Base-by-base conservation (phyloP, 1,140 invertebrate genomes). In the Arctopsyche grandis region DNA sequence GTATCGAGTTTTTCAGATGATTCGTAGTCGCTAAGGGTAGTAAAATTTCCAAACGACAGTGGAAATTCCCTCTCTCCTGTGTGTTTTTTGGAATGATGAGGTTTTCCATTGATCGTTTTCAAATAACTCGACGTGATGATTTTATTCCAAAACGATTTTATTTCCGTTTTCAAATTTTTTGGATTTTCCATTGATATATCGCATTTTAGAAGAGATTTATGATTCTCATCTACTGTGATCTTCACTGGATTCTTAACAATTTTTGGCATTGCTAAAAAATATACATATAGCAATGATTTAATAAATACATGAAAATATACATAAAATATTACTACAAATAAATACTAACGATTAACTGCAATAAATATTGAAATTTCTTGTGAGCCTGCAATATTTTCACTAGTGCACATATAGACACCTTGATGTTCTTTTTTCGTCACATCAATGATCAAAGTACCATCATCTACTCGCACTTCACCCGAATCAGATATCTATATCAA, bases 91-190 rank as follows among this genome's bases (percentile, higher is more conserved):
- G 81, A 79, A 66, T 80, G 71, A 44, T 78, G 76, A 9, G 77
- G 44, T 71, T 80, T 82, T 1, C 52, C 74, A 22, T 74, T 79
- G 0, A 80, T 21, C n/a, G 22, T 77, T 26, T 80, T 80, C 0
- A 80, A 48, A 52, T 82, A 82, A 12, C 70, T 77, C 29, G 60
- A 58, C 22, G 77, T 73, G 0, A 80, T 60, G n/a, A 82, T 82
- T 56, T 77, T 76, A 19, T 71, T 78, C 81, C 81, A 82, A 63
- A 80, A 82, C 0, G 73, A 14, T 70, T 80, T 78, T 4, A 82
- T 22, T 14, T 74, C 66, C 19, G 44, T 48, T 16, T 76, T 60
- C n/a, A 82, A 66, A 69, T 75, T 56, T 9, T 76, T 71, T 9
- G 46, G n/a, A 24, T 78, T 82, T 44, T 82, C 74, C n/a, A 80